phyloP scores from a whole-genome alignment of 2,113 vertebrate species.

The Oreochromis tanganicae region DNA sequence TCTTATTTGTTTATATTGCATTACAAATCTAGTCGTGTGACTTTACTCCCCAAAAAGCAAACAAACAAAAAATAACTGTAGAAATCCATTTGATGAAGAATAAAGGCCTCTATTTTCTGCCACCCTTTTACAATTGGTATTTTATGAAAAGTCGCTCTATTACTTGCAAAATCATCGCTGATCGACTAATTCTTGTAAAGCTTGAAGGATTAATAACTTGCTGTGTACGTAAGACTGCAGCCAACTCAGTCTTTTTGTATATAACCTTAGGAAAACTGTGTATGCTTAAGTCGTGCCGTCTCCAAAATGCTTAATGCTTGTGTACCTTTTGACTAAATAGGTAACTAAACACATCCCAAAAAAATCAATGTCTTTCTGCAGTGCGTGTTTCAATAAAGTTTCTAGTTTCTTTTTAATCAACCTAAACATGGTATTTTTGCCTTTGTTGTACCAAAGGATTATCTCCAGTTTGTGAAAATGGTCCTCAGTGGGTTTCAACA shows the following conservation, averaged over 20 bases:
- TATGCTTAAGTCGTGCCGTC: slow-evolving; percentile 79
- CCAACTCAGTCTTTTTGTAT: slow-evolving; percentile 81
- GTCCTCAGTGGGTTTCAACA: slow-evolving; percentile 66
- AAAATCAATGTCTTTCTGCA: slow-evolving; percentile 79
- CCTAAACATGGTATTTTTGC: slow-evolving; percentile 92
- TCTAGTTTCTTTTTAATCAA: slow-evolving; percentile 90
- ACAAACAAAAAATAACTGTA: neutral
- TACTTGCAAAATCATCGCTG: slow-evolving; percentile 30
- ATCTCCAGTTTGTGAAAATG: slow-evolving; percentile 54
- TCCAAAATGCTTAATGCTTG: slow-evolving; percentile 87
- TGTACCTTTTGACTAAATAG: slow-evolving; percentile 95
- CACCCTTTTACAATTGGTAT: slow-evolving; percentile 31
- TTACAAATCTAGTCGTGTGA: slow-evolving; percentile 33
- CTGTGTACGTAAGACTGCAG: slow-evolving; percentile 76
- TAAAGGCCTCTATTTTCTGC: slow-evolving; percentile 30
- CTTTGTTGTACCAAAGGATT: slow-evolving; percentile 75
- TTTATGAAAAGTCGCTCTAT: neutral
- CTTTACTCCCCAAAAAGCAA: neutral
- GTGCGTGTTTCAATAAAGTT: slow-evolving; percentile 95
- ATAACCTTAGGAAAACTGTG: slow-evolving; percentile 75
- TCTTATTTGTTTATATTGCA: slow-evolving; percentile 9
- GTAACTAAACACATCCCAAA: slow-evolving; percentile 88
- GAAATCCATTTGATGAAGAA: slow-evolving; percentile 10
- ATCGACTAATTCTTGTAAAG: slow-evolving; percentile 27
- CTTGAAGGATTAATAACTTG: slow-evolving; percentile 19